phyloP scores from a whole-genome alignment of 2,113 vertebrate species.

The Neomonachus schauinslandi region DNA sequence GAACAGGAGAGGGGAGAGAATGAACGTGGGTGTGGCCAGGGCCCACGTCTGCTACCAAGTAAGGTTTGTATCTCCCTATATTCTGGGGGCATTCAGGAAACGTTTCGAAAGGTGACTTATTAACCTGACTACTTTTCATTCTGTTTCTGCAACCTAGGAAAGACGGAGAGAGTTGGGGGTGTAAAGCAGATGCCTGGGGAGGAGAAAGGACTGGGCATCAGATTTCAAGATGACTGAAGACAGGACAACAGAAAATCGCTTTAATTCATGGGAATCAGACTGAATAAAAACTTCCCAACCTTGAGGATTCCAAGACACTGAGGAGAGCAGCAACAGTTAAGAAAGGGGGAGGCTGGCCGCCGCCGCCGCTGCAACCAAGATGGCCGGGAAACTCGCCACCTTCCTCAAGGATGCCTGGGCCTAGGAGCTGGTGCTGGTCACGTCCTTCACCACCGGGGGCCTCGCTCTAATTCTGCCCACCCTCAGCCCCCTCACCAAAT shows the following conservation, averaged over 20 bases:
- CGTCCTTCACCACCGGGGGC: no score
- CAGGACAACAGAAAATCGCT: not conserved
- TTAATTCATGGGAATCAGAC: not conserved
- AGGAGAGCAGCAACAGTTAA: not conserved
- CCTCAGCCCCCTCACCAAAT: no score
- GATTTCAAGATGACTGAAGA: conserved; percentile 24
- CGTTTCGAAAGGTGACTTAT: not conserved
- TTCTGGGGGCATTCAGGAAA: not conserved
- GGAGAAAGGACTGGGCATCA: not conserved
- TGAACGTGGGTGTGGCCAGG: not conserved
- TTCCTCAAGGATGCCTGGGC: no score
- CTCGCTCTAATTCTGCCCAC: no score
- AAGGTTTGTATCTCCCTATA: not conserved
- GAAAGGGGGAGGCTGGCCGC: not conserved
- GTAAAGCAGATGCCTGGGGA: not conserved
- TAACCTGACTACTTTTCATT: not conserved
- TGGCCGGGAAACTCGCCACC: no score
- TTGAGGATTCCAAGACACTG: not conserved
- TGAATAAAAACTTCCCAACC: not conserved
- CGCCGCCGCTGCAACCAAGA: no score
- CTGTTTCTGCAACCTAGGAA: not conserved
- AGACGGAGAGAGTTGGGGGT: not conserved
- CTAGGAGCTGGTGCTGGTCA: no score
- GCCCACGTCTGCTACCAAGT: not conserved
- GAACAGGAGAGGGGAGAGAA: not conserved